These are phyloP conservation scores for Hirtodrosophila confusa DNA, from an alignment of 2,888 invertebrate genomes.

Conservation along the genomic window DNA sequence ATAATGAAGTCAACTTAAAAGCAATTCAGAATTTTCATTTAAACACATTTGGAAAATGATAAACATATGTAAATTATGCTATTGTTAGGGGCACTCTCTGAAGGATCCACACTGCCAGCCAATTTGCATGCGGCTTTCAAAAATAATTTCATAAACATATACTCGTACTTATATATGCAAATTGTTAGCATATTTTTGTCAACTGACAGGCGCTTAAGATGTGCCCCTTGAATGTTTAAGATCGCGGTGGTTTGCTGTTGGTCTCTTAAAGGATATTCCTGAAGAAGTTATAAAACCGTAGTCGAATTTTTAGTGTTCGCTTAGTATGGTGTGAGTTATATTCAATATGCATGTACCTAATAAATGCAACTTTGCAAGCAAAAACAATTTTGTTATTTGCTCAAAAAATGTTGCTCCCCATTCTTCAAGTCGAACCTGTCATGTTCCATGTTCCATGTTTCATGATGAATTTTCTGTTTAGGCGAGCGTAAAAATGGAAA, in stretches of 20 bases:
- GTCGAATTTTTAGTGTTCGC: background rate
- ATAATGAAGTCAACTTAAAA: too few species aligned
- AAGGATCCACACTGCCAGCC: conserved; percentile 22
- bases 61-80: background rate
- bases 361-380: conserved; percentile 39
- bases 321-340: conserved; percentile 15
- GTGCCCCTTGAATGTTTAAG: conserved; percentile 24
- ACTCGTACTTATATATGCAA: conserved; percentile 40
- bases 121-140: conserved; percentile 39
- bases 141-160: conserved; percentile 44
- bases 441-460: conserved; percentile 33
- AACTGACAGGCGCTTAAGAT: conserved; percentile 19
- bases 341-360: conserved; percentile 9
- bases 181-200: conserved; percentile 53
- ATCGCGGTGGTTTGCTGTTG: conserved; percentile 5
- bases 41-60: too few species aligned
- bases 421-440: conserved; percentile 34
- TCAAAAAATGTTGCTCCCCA: conserved; percentile 10
- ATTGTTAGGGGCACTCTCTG: background rate
- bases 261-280: conserved; percentile 2
- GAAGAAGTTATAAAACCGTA: background rate
- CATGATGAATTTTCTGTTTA: conserved; percentile 72
- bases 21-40: too few species aligned
- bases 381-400: conserved; percentile 12
- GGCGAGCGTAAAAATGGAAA: conserved; percentile 77